Percentiles rank a stretch among this genome's conserved stretches.
Conservation (phyloP, 2,888 invertebrate species). For the Cheilosia vulpina region DNA sequence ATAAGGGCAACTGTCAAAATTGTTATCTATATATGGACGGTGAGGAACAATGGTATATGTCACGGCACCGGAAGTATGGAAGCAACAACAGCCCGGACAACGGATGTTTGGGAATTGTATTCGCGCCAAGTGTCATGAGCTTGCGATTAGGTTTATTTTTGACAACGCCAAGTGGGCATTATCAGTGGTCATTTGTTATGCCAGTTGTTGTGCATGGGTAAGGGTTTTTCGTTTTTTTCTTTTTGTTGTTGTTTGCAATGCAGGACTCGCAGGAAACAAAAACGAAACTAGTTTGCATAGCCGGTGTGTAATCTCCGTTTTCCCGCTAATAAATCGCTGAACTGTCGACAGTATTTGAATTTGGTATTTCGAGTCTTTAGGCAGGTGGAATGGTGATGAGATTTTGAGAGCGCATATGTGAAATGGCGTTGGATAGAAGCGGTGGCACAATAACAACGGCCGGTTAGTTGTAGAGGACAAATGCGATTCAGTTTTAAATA, state of each 20-base stretch:
- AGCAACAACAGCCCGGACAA: conserved; percentile 39
- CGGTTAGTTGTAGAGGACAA: too few species aligned
- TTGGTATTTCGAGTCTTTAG: conserved; percentile 7
- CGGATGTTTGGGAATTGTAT: conserved; percentile 54
- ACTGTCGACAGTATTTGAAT: conserved; percentile 42
- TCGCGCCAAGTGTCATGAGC: conserved; percentile 49
- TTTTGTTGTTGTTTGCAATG: neutral
- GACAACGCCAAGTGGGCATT: conserved; percentile 51
- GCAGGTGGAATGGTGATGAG: conserved; percentile 6
- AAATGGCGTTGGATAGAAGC: neutral
- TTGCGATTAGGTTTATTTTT: conserved; percentile 59
- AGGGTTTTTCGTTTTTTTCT: neutral
- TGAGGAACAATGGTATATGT: conserved; percentile 53
- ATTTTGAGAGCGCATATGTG: conserved; percentile 3
- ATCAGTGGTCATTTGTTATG: conserved; percentile 50
- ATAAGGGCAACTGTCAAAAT: conserved; percentile 67
- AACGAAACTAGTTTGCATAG: conserved; percentile 55
- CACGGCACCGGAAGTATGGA: conserved; percentile 42
- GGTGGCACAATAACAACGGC: too few species aligned
- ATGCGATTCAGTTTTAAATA: too few species aligned
- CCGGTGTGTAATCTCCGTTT: conserved; percentile 61
- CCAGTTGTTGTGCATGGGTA: conserved; percentile 16
- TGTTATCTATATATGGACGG: conserved; percentile 49
- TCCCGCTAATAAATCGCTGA: conserved; percentile 40
- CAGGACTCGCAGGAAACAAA: conserved; percentile 30